These are phyloP conservation scores for Cyanocitta stelleri DNA, from an alignment of 2,113 vertebrate genomes.

Conservation along the genomic window DNA sequence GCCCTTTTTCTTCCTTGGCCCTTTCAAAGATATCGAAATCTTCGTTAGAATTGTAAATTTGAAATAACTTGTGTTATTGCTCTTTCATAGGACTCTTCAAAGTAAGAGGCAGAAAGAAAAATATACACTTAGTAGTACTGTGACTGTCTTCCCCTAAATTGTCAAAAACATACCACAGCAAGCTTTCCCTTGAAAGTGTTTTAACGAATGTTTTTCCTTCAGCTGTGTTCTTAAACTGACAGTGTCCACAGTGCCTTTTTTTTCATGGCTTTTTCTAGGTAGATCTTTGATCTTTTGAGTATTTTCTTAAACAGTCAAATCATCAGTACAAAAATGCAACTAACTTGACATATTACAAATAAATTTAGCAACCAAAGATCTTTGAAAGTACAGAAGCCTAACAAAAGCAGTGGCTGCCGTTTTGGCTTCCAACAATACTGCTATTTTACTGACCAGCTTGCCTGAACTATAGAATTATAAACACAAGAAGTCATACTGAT, in stretches of 20 bases:
- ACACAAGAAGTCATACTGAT: neutral
- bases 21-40: neutral
- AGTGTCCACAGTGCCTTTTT: neutral
- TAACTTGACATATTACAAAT: neutral
- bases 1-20: neutral
- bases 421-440: neutral
- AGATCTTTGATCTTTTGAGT: neutral
- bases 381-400: neutral
- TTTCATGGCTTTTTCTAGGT: neutral
- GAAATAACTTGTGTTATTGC: neutral
- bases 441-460: neutral
- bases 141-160: neutral
- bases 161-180: neutral
- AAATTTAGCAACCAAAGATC: neutral
- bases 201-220: neutral
- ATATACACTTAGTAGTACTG: neutral
- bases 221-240: neutral
- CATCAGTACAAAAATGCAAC: neutral
- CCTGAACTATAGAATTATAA: neutral
- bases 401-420: neutral
- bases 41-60: neutral
- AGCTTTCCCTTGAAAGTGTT: neutral
- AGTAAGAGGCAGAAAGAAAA: neutral
- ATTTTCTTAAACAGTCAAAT: neutral
- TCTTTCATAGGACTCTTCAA: neutral